Percentiles rank a stretch among this genome's conserved stretches.
Conservation (phyloP, 1,140 invertebrate species). For the Trypoxylus dichotomus region DNA sequence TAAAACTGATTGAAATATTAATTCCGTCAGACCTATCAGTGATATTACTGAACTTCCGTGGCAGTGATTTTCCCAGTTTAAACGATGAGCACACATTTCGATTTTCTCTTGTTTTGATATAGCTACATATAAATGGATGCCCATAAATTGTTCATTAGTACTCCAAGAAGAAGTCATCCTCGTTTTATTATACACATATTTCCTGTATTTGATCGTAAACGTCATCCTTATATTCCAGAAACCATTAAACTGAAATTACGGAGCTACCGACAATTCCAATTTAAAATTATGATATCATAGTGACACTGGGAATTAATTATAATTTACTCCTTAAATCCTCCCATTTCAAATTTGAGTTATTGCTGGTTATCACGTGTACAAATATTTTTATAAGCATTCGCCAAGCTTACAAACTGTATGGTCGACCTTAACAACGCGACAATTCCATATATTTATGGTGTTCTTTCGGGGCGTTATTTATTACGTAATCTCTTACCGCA, state of each 20-base stretch:
- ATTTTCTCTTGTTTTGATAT: too few species aligned
- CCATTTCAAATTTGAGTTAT: slow-evolving; percentile 6
- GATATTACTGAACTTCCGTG: too few species aligned
- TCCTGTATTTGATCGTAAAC: background rate
- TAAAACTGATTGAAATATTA: too few species aligned
- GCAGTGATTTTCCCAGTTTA: too few species aligned
- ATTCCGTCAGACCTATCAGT: too few species aligned
- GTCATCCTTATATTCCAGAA: background rate
- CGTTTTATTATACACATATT: too few species aligned
- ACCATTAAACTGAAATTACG: background rate
- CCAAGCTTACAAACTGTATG: background rate
- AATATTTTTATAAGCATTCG: slow-evolving; percentile 18
- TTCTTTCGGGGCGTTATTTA: slow-evolving; percentile 19
- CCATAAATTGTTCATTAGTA: too few species aligned
- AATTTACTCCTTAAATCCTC: slow-evolving; percentile 3
- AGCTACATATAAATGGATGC: too few species aligned
- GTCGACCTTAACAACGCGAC: background rate
- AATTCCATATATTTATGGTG: background rate
- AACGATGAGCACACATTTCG: too few species aligned
- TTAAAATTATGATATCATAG: background rate
- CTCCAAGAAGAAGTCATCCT: too few species aligned
- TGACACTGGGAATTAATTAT: background rate
- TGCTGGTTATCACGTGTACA: background rate
- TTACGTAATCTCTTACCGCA: slow-evolving; percentile 15
- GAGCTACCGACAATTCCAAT: background rate